phyloP scores from a whole-genome alignment of 2,797 vertebrate genomes.

The Alouatta caraya region DNA sequence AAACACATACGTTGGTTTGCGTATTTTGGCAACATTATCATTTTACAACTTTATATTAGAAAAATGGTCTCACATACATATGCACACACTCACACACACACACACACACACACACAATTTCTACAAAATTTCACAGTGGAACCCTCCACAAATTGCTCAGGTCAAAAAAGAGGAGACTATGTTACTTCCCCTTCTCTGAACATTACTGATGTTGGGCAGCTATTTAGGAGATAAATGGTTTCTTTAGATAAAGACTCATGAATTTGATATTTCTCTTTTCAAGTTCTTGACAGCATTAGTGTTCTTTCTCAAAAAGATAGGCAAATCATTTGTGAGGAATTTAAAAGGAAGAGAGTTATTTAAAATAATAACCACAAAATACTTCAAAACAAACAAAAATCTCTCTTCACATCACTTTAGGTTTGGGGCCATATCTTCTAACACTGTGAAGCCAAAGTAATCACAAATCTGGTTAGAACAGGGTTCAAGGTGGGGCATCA shows the following conservation, averaged over 20 bases:
- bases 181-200: not conserved
- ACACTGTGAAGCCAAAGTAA: not conserved
- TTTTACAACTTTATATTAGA: not conserved
- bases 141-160: not conserved
- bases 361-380: not conserved
- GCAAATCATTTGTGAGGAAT: conserved; percentile 14
- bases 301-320: conserved; percentile 47
- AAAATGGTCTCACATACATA: not conserved
- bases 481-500: not conserved
- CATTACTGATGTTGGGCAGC: not conserved
- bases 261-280: conserved; percentile 36
- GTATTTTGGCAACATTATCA: not conserved
- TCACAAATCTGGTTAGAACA: not conserved
- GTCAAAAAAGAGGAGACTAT: not conserved
- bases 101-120: not conserved
- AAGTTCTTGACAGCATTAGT: conserved; percentile 16
- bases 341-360: conserved; percentile 51
- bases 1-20: not conserved
- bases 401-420: conserved; percentile 38
- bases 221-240: conserved; percentile 29
- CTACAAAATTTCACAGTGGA: not conserved
- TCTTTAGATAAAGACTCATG: conserved; percentile 23
- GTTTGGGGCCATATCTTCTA: not conserved
- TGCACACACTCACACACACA: not conserved
- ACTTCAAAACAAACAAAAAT: not conserved